phyloP scores from a whole-genome alignment of 1,140 invertebrate genomes.

The Uloborus diversus region DNA sequence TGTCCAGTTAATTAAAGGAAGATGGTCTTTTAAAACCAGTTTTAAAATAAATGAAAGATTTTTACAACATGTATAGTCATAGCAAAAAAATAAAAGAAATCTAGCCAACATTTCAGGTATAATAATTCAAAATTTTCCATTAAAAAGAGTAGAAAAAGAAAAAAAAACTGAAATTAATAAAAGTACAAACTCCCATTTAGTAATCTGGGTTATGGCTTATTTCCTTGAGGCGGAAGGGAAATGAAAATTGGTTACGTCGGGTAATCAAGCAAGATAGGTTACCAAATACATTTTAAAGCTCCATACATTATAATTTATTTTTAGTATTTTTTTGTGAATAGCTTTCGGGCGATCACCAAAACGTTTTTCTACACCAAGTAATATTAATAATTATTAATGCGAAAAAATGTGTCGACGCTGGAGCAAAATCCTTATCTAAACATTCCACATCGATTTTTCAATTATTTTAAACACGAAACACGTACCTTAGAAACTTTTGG shows the following conservation, averaged over 20 bases:
- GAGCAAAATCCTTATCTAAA: conserved; percentile 17
- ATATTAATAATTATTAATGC: background rate
- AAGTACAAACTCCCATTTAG: background rate
- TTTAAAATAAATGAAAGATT: too few species aligned
- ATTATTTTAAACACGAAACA: background rate
- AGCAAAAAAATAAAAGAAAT: background rate
- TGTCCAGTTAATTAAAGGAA: too few species aligned
- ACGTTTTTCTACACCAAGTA: background rate
- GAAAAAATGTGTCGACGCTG: background rate
- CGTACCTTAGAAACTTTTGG: background rate
- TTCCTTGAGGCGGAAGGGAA: background rate
- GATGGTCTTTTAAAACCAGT: too few species aligned
- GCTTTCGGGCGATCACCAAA: background rate
- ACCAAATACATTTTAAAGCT: background rate
- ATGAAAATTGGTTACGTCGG: background rate
- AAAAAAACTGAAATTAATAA: too few species aligned
- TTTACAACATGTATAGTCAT: background rate
- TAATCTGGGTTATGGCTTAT: background rate
- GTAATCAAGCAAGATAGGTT: background rate
- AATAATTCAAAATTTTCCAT: too few species aligned
- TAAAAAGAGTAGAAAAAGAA: too few species aligned
- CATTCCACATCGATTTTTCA: conserved; percentile 22
- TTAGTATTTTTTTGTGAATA: background rate
- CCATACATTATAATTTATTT: background rate
- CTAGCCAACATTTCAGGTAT: too few species aligned